Evolutionary conservation across 1,140 invertebrate species (phyloP).

Genomic region (Aphidius gifuensis): DNA sequence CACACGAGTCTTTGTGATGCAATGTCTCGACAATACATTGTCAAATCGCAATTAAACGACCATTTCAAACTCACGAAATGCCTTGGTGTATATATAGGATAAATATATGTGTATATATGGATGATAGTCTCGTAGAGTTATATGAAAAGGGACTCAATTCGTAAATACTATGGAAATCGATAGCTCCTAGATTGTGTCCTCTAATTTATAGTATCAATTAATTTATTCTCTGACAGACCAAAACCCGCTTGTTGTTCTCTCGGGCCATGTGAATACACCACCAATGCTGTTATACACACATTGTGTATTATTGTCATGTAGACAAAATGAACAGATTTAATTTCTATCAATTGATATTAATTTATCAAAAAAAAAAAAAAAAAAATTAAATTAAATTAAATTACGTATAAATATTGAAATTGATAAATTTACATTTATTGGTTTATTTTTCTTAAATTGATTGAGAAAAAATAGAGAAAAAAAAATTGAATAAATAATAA

Average conservation of each 20-base stretch:
- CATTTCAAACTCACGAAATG: conserved; percentile 26
- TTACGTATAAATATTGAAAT: conserved; percentile 28
- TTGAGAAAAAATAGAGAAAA: not conserved
- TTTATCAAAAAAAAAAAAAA: too few relatives aligned
- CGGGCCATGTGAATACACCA: not conserved
- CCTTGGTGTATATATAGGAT: conserved; percentile 9
- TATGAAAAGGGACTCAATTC: conserved; percentile 26
- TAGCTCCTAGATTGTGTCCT: conserved; percentile 48
- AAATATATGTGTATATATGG: not conserved
- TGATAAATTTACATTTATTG: conserved; percentile 38
- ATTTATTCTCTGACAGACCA: conserved; percentile 40
- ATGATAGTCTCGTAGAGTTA: conserved; percentile 18
- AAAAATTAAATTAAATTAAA: too few relatives aligned
- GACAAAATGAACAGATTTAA: conserved; percentile 38
- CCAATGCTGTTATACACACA: not conserved
- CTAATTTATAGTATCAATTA: conserved; percentile 56
- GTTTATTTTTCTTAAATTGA: not conserved
- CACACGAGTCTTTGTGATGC: too few relatives aligned
- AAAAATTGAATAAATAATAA: not conserved
- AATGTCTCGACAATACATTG: too few relatives aligned
- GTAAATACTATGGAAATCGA: conserved; percentile 40
- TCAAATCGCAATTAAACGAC: conserved; percentile 30
- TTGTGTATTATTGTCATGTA: not conserved
- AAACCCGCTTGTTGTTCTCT: conserved; percentile 24
- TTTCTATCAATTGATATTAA: conserved; percentile 45